Conservation (phyloP, 2,797 vertebrate species). For the Gobio occitaniae region DNA sequence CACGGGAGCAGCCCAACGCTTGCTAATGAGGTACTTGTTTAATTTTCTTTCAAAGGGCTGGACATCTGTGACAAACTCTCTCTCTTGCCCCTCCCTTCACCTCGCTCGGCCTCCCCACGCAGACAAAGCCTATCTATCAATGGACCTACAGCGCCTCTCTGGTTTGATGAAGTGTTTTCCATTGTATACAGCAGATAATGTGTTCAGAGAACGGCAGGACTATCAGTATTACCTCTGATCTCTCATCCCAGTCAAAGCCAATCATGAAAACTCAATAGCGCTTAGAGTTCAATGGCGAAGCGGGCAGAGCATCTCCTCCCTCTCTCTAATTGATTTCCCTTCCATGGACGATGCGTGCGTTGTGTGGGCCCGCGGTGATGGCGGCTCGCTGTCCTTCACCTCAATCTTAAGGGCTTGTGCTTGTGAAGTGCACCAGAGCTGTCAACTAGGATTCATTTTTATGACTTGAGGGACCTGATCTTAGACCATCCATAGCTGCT, state of each 20-base stretch:
- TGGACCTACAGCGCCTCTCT: slow-evolving; percentile 93
- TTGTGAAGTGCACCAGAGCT: not conserved
- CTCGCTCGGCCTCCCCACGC: slow-evolving; percentile 51
- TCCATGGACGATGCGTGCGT: slow-evolving; percentile 96
- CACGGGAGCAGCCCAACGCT: slow-evolving; percentile 97
- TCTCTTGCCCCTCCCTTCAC: slow-evolving; percentile 64
- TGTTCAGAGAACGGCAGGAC: slow-evolving; percentile 97
- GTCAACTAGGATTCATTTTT: slow-evolving; percentile 17
- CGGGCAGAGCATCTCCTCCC: slow-evolving; percentile 96
- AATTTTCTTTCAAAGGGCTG: slow-evolving; percentile 99
- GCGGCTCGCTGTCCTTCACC: slow-evolving; percentile 62
- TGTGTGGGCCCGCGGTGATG: slow-evolving; percentile 87
- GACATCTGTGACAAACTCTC: slow-evolving; percentile 97
- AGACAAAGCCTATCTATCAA: slow-evolving; percentile 98
- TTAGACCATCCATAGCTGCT: not conserved
- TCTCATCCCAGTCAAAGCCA: slow-evolving; percentile 94
- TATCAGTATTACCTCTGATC: slow-evolving; percentile 98
- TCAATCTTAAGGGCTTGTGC: slow-evolving; percentile 2
- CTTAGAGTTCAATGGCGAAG: slow-evolving; percentile 98
- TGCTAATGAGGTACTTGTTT: slow-evolving; percentile 99
- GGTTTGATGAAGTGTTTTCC: slow-evolving; percentile 99
- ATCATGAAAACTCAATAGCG: slow-evolving; percentile 99
- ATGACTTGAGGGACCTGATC: slow-evolving; percentile 13
- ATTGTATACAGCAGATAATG: slow-evolving; percentile 99
- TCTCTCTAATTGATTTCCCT: slow-evolving; percentile 99